A percentile compares a stretch with the other conserved stretches of the same genome.
Evolutionary conservation across 2,797 vertebrate genomes (phyloP).

Genomic region (Typhlichthys eigenmanni): DNA sequence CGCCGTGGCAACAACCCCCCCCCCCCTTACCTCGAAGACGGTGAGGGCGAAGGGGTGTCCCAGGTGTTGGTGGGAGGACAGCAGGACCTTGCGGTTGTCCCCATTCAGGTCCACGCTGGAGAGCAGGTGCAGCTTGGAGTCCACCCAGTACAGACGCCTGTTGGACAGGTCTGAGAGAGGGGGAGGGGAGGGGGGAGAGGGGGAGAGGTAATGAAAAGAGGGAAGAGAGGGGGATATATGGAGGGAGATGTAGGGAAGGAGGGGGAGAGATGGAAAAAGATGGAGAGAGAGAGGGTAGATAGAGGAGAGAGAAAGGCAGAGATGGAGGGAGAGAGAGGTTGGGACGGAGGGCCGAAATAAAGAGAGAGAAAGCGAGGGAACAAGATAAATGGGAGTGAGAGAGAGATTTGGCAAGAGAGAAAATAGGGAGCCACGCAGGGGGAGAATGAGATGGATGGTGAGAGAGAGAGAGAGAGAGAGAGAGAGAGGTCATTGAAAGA

Average conservation of each 20-base stretch:
- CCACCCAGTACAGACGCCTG: slow-evolving; percentile 97
- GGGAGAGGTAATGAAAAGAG: not conserved
- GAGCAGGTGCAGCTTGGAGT: slow-evolving; percentile 95
- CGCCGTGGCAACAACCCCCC: not conserved
- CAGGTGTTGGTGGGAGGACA: slow-evolving; percentile 87
- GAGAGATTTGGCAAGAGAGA: not conserved
- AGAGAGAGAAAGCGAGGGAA: not conserved
- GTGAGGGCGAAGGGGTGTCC: slow-evolving; percentile 94
- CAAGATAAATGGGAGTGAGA: not conserved
- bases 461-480: not conserved
- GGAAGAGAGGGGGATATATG: not conserved
- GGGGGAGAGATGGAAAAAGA: not conserved
- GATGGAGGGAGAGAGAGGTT: slow-evolving; percentile 1
- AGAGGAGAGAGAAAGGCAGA: slow-evolving; percentile 16
- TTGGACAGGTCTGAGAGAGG: slow-evolving; percentile 86
- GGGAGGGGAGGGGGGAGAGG: not conserved
- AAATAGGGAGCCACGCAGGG: not conserved
- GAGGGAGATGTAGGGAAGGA: slow-evolving; percentile 4
- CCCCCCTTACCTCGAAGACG: slow-evolving; percentile 88
- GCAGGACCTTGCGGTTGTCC: slow-evolving; percentile 90
- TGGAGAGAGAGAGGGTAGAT: not conserved
- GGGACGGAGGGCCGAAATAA: not conserved
- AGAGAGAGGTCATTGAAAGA: slow-evolving; percentile 50
- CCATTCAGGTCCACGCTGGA: slow-evolving; percentile 95
- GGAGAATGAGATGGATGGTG: not conserved